A percentile compares a stretch with the other conserved stretches of the same genome.
Evolutionary conservation across 2,888 invertebrate species (phyloP).

Genomic region (Meghimatium bilineatum): DNA sequence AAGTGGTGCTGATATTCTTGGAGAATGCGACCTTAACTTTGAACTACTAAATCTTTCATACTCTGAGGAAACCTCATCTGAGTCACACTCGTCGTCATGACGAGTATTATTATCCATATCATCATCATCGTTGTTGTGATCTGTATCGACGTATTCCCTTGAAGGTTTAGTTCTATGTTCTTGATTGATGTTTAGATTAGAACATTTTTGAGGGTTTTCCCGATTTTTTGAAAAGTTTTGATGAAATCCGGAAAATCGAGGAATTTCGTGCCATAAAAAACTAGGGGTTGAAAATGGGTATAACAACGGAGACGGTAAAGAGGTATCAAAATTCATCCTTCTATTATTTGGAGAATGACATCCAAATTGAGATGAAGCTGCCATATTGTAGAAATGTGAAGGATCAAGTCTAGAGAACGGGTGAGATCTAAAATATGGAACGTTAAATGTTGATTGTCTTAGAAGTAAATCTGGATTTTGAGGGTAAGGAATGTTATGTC

Average conservation of each 20-base stretch:
- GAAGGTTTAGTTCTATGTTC: not conserved
- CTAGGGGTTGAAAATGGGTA: not conserved
- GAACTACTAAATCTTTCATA: not conserved
- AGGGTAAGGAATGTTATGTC: not conserved
- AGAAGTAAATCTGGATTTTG: not conserved
- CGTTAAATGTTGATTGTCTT: not conserved
- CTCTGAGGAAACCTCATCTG: not conserved
- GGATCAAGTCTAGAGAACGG: not conserved
- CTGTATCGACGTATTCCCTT: not conserved
- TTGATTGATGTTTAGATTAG: not conserved
- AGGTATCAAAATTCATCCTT: not conserved
- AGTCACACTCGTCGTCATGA: not conserved
- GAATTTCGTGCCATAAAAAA: not conserved
- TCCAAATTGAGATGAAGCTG: not conserved
- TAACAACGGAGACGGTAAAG: not conserved
- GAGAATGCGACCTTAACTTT: slow-evolving; percentile 26
- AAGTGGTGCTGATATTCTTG: not conserved
- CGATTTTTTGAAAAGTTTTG: not conserved
- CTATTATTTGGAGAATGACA: not conserved
- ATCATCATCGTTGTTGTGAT: not conserved
- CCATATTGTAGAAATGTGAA: not conserved
- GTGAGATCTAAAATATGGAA: not conserved
- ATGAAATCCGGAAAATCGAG: not conserved
- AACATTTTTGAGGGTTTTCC: not conserved
- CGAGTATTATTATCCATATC: too few relatives aligned